Conservation (phyloP, 2,113 vertebrate species). For the Ornithorhynchus anatinus region DNA sequence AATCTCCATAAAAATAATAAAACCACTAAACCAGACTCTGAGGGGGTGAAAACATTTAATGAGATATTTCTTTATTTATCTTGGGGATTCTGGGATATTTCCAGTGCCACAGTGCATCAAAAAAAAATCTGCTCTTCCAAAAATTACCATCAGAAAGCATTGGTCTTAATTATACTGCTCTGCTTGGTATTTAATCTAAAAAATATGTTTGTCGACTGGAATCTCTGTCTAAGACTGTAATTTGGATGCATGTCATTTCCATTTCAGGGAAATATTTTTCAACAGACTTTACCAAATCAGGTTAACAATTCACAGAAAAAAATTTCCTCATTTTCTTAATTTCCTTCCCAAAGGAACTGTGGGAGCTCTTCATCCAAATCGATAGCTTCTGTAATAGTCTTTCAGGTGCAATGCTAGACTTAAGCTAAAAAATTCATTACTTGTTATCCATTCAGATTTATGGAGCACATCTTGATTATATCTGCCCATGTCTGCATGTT, state of each 20-base stretch:
- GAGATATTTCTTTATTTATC: constrained; percentile 5
- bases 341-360: too few species aligned
- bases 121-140: constrained; percentile 8
- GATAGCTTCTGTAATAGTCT: too few species aligned
- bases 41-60: not conserved
- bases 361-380: too few species aligned
- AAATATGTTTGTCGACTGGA: not conserved
- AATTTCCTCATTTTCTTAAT: too few species aligned
- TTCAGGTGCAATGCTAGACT: too few species aligned
- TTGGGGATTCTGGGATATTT: not conserved
- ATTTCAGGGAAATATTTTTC: too few species aligned
- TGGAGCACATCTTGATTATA: too few species aligned
- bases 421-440: too few species aligned
- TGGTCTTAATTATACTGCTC: not conserved
- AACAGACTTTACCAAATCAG: too few species aligned
- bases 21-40: not conserved
- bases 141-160: not conserved
- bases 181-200: constrained; percentile 10
- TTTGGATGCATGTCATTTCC: not conserved
- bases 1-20: constrained; percentile 3
- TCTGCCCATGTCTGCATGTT: too few species aligned
- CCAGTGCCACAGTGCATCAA: accelerated
- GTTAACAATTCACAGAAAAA: too few species aligned
- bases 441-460: too few species aligned
- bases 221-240: not conserved